Conservation (phyloP, 2,888 invertebrate genomes). For the Ophioninae sp. region DNA sequence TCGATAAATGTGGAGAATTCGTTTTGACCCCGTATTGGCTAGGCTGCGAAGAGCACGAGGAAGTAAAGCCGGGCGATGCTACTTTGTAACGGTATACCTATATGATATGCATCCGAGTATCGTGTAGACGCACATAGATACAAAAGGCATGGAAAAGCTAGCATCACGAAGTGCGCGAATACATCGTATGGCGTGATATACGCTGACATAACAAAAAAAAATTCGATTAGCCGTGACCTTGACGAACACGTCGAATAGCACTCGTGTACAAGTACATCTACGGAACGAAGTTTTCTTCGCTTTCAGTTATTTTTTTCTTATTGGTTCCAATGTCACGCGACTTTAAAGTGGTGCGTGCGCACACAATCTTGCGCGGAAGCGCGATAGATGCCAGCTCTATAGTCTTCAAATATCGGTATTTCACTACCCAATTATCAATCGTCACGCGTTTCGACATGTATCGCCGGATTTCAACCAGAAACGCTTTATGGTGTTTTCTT, state of each 20-base stretch:
- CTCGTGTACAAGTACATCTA: neutral
- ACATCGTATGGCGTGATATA: conserved; percentile 48
- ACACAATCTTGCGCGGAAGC: neutral
- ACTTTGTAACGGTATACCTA: neutral
- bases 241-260: conserved; percentile 16
- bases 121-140: neutral
- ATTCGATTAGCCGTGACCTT: conserved; percentile 41
- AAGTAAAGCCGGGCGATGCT: conserved; percentile 11
- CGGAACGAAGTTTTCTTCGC: neutral
- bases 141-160: neutral
- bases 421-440: neutral
- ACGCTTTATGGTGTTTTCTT: neutral
- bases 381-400: neutral
- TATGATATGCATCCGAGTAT: neutral
- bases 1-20: conserved; percentile 36
- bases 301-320: neutral
- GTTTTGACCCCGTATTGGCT: conserved; percentile 5
- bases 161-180: neutral
- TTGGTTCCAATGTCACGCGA: conserved; percentile 13
- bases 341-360: neutral
- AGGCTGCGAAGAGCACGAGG: conserved; percentile 1
- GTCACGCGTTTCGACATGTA: neutral
- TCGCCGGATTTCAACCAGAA: neutral
- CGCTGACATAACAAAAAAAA: conserved; percentile 45
- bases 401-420: neutral